Evolutionary conservation across 2,888 invertebrate species (phyloP).

Genomic region (Xanthia icteritia): DNA sequence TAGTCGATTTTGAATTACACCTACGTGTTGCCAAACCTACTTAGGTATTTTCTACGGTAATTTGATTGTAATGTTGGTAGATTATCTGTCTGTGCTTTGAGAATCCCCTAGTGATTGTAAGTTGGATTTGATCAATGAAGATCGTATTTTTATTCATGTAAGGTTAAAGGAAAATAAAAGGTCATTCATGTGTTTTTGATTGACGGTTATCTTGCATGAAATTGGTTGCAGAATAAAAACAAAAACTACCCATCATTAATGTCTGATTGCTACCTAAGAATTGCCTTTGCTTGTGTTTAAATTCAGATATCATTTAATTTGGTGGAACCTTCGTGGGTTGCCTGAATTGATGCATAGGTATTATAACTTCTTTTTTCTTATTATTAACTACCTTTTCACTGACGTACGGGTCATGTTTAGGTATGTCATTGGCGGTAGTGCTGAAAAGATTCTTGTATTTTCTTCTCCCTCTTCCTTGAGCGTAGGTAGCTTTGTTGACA

Average conservation of each 20-base stretch:
- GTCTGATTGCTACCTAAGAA: conserved; percentile 37
- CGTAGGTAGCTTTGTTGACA: neutral
- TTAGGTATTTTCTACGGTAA: conserved; percentile 46
- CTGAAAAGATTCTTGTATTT: neutral
- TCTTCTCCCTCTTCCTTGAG: neutral
- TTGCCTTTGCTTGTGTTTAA: conserved; percentile 26
- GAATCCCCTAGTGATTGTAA: conserved; percentile 6
- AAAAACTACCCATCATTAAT: conserved; percentile 35
- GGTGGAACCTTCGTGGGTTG: neutral
- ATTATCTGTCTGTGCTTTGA: conserved; percentile 19
- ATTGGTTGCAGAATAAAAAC: conserved; percentile 32
- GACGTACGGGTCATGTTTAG: neutral
- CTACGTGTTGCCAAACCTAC: conserved; percentile 34
- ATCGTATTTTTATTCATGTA: neutral
- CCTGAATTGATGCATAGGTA: neutral
- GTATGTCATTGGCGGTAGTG: neutral
- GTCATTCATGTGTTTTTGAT: conserved; percentile 31
- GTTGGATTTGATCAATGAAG: conserved; percentile 33
- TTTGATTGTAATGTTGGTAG: conserved; percentile 20
- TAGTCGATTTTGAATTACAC: conserved; percentile 56
- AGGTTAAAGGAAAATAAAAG: conserved; percentile 9
- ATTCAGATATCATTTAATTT: conserved; percentile 40
- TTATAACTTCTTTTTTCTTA: neutral
- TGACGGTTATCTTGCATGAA: conserved; percentile 19
- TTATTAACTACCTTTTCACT: neutral